These are phyloP conservation scores for Botia almorhae DNA, from an alignment of 2,797 vertebrate genomes.

Conservation along the genomic window DNA sequence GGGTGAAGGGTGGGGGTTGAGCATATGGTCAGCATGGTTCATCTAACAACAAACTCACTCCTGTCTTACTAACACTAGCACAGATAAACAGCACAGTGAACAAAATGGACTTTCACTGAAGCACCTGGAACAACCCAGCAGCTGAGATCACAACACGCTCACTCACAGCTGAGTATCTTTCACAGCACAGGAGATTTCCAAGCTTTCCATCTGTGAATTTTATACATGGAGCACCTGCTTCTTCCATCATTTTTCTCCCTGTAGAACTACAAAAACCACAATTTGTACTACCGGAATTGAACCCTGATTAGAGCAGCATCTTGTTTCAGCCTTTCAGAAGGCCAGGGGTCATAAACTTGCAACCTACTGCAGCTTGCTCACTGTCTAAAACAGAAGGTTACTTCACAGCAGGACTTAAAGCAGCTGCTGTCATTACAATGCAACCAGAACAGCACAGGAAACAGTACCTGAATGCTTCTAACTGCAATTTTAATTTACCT, in stretches of 20 bases:
- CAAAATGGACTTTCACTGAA: constrained; percentile 24
- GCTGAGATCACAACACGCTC: constrained; percentile 2
- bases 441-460: neutral
- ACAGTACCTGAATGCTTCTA: neutral
- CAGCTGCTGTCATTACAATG: neutral
- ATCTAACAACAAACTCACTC: constrained; percentile 24
- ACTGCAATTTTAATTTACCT: neutral
- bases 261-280: neutral
- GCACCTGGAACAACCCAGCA: constrained; percentile 37
- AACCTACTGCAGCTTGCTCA: neutral
- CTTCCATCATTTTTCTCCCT: neutral
- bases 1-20: neutral
- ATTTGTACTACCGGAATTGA: neutral
- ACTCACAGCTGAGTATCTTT: neutral
- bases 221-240: neutral
- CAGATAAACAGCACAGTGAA: constrained; percentile 15
- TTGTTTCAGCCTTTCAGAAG: neutral
- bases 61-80: neutral
- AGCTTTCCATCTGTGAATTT: neutral
- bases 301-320: neutral
- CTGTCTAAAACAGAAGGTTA: neutral
- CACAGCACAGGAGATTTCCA: too few species aligned
- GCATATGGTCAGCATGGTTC: constrained; percentile 33
- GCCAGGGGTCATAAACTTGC: constrained; percentile 12
- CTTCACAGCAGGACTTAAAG: neutral